Conservation (phyloP, 2,888 invertebrate species). For the Kryphioiulus occultus region DNA sequence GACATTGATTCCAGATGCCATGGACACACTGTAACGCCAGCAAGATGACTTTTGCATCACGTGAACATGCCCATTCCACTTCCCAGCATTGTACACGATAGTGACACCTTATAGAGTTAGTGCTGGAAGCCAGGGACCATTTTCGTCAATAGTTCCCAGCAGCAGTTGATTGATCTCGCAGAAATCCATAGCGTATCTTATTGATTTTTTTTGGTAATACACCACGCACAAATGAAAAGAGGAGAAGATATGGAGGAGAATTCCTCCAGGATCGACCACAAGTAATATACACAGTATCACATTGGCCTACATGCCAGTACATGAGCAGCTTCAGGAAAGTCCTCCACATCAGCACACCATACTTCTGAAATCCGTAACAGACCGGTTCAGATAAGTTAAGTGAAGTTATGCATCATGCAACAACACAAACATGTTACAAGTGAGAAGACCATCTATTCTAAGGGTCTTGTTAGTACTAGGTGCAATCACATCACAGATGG, state of each 20-base stretch:
- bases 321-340: conserved; percentile 1
- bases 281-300: conserved; percentile 35
- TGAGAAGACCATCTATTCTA: no score
- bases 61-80: neutral
- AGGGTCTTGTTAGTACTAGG: no score
- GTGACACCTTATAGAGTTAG: conserved; percentile 32
- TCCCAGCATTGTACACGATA: conserved; percentile 20
- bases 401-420: no score
- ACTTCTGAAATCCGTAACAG: neutral
- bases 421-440: no score
- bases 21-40: neutral
- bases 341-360: neutral
- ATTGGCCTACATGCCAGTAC: conserved; percentile 24
- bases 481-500: no score
- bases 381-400: neutral
- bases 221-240: conserved; percentile 24
- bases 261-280: conserved; percentile 37
- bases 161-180: conserved; percentile 36
- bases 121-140: conserved; percentile 32
- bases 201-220: conserved; percentile 29
- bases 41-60: neutral
- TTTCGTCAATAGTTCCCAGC: conserved; percentile 15
- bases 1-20: neutral
- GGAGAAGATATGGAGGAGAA: conserved; percentile 21
- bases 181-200: conserved; percentile 36